phyloP scores from a whole-genome alignment of 2,888 invertebrate genomes.

The Cheilosia soror region DNA sequence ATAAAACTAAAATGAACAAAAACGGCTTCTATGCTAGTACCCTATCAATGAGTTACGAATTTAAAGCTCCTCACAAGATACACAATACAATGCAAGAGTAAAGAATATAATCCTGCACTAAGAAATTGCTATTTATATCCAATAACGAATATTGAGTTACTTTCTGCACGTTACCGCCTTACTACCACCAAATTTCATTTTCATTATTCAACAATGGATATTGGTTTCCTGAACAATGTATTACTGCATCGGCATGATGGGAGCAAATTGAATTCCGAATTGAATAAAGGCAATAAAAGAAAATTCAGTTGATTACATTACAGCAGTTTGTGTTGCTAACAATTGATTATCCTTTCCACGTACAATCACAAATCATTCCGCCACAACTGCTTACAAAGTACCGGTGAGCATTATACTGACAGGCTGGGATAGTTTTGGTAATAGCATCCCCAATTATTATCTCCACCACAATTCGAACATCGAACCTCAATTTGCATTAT shows the following conservation, averaged over 20 bases:
- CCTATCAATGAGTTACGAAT: not conserved
- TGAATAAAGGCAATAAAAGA: conserved; percentile 43
- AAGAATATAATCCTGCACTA: not conserved
- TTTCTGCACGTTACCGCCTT: not conserved
- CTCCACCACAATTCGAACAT: conserved; percentile 19
- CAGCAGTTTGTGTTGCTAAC: conserved; percentile 23
- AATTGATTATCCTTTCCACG: conserved; percentile 34
- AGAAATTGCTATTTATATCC: conserved; percentile 15
- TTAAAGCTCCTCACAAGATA: not conserved
- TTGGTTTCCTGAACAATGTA: conserved; percentile 27
- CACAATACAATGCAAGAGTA: not conserved
- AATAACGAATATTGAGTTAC: conserved; percentile 25
- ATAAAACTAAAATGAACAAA: not conserved
- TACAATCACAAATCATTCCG: conserved; percentile 16
- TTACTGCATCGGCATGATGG: conserved; percentile 15
- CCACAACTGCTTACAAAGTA: conserved; percentile 17
- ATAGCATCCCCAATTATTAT: conserved; percentile 25
- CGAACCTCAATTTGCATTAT: conserved; percentile 37
- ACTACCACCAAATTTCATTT: conserved; percentile 40
- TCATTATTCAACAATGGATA: conserved; percentile 38
- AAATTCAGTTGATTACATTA: conserved; percentile 53
- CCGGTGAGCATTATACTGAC: conserved; percentile 21
- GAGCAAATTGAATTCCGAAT: conserved; percentile 45
- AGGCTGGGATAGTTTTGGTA: conserved; percentile 26
- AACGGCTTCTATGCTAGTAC: not conserved